Percentiles rank a stretch among this genome's conserved stretches.
Conservation (phyloP, 2,797 vertebrate species). For the Toxotes lorentzi region DNA sequence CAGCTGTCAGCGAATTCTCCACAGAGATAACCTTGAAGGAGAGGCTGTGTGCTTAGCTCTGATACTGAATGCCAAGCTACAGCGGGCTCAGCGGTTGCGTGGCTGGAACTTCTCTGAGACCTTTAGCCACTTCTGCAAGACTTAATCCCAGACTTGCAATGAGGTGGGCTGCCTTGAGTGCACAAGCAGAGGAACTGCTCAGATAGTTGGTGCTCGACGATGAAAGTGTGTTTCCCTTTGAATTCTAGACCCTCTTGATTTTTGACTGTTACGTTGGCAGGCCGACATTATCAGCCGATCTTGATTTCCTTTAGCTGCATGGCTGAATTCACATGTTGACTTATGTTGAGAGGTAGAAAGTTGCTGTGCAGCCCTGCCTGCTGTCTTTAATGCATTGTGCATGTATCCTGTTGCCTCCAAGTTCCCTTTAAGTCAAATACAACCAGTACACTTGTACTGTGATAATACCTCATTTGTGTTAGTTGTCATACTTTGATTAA, state of each 20-base stretch:
- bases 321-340: not conserved
- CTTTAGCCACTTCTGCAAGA: conserved; percentile 60
- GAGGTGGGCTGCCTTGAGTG: conserved; percentile 25
- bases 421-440: not conserved
- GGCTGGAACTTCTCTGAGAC: conserved; percentile 61
- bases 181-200: conserved; percentile 11
- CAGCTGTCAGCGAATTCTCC: conserved; percentile 78
- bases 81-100: conserved; percentile 48
- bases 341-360: not conserved
- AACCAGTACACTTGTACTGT: too few species aligned
- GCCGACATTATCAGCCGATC: too few species aligned
- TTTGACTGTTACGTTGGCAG: not conserved
- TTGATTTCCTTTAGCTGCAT: not conserved
- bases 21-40: conserved; percentile 83
- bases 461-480: not conserved
- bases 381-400: not conserved
- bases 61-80: conserved; percentile 72
- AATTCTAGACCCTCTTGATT: not conserved
- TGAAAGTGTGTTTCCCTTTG: not conserved
- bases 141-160: conserved; percentile 61
- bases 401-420: not conserved
- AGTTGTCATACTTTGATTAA: not conserved
- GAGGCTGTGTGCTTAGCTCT: conserved; percentile 66
- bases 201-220: conserved; percentile 1
- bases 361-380: not conserved